Base-by-base conservation (phyloP, 2,113 vertebrate genomes). In the Lethenteron reissneri region DNA sequence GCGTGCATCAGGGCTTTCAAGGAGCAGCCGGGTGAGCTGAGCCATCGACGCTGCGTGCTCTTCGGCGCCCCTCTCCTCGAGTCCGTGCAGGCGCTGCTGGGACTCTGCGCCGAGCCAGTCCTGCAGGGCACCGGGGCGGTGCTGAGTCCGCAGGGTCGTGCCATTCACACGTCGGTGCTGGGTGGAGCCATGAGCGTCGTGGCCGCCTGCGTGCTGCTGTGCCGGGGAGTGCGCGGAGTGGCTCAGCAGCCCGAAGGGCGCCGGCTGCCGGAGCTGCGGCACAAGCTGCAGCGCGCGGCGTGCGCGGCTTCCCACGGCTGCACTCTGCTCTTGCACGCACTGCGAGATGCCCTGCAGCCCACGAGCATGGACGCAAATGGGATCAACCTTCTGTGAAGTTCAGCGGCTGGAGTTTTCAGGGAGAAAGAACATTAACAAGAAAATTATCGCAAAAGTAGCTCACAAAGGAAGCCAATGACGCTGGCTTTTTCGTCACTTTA, bases 121-220 rank as follows among this genome's bases (percentile, higher is more conserved):
- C 97, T 99, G 80, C 81, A 96, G 79, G 94, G 94, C 74, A 83
- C 85, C 77, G 86, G 91, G 8, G 94, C 94, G 3, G 77, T 79
- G 70, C 80, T 99, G 76, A 88, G 86, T 72, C 74, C 85, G 1
- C 90, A 95, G 80, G 94, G 91, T 74, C 92, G 94, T 80, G 88
- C 87, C 58, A 91, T 97, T 76, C 92, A 95, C 83, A 99, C 92
- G 41, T 91, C 94, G 62, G 87, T 99, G 75, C 81, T 99, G 70
- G 94, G 92, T 12, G 94, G 94, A 9, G 92, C 92, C 75, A 99
- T 99, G 94, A 99, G 94, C 14, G 92, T 99, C 75, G 94, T 99
- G 71, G 97, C 94, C 0, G 92, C 94, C 78, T 95, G 90, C 56
- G 92, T 99, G 76, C 92, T 97, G 75, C 86, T 99, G 80, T 95